Evolutionary conservation across 2,113 vertebrate species (phyloP).

Genomic region (Charadrius vociferus): DNA sequence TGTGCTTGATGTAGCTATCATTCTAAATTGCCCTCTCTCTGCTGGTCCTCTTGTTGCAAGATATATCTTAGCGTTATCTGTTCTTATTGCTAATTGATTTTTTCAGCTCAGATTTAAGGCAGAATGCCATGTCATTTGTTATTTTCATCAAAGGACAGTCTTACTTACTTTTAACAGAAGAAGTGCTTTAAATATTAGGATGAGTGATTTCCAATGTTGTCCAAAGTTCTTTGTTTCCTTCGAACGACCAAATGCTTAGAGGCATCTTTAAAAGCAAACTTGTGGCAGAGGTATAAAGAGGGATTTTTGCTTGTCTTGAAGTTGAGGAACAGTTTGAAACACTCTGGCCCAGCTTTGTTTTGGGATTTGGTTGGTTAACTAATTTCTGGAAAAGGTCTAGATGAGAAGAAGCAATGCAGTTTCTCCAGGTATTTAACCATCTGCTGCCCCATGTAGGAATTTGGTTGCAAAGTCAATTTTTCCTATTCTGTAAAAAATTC

Average conservation of each 20-base stretch:
- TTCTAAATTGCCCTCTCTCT: slow-evolving; percentile 73
- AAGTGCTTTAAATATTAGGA: neutral
- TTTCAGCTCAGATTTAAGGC: slow-evolving; percentile 62
- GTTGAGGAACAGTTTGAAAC: neutral
- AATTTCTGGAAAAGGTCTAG: neutral
- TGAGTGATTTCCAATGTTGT: neutral
- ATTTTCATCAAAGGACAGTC: slow-evolving; percentile 27
- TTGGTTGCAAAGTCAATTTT: neutral
- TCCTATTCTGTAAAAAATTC: neutral
- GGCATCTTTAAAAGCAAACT: neutral
- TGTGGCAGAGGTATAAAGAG: neutral
- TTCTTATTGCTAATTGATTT: slow-evolving; percentile 69
- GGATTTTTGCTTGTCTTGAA: neutral
- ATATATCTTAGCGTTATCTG: slow-evolving; percentile 38
- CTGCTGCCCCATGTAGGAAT: neutral
- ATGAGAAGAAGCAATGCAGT: neutral
- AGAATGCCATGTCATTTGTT: neutral
- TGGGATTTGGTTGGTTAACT: neutral
- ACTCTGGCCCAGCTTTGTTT: neutral
- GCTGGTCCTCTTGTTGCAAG: slow-evolving; percentile 48
- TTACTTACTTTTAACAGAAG: slow-evolving; percentile 1
- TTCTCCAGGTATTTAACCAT: neutral
- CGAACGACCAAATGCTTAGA: neutral
- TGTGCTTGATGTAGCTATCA: slow-evolving; percentile 72
- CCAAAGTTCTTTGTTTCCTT: neutral